These are phyloP conservation scores for Zygogramma bicolorata DNA, from an alignment of 2,888 invertebrate species.

Conservation along the genomic window DNA sequence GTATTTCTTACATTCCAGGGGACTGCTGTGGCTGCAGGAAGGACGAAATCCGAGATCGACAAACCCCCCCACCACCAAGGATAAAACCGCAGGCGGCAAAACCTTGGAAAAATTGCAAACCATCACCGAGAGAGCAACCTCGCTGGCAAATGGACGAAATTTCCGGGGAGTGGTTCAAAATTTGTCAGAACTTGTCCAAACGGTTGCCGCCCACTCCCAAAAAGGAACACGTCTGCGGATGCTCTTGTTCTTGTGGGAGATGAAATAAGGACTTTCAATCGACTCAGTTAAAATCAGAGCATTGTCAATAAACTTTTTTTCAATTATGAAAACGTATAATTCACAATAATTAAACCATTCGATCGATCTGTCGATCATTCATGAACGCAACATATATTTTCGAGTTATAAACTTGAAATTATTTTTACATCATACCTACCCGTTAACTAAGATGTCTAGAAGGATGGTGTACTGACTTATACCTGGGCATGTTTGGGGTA, in stretches of 20 bases:
- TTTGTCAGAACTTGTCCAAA: conserved; percentile 27
- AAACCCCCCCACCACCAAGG: not conserved
- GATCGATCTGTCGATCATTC: too few species aligned
- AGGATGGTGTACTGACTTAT: too few species aligned
- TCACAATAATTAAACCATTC: too few species aligned
- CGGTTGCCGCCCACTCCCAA: not conserved
- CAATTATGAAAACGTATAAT: too few species aligned
- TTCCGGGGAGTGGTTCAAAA: conserved; percentile 58
- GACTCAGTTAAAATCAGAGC: not conserved
- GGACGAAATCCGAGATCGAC: not conserved
- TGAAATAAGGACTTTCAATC: not conserved
- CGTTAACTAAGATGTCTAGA: too few species aligned
- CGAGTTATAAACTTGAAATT: too few species aligned
- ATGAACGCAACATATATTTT: too few species aligned
- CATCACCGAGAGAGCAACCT: conserved; percentile 17
- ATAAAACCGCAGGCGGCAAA: not conserved
- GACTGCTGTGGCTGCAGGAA: conserved; percentile 13
- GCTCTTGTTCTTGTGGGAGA: conserved; percentile 25
- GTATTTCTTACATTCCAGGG: conserved; percentile 1
- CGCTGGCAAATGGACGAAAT: conserved; percentile 56
- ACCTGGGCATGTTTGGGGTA: too few species aligned
- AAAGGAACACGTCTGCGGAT: conserved; percentile 21
- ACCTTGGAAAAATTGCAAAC: not conserved
- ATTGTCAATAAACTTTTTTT: not conserved
- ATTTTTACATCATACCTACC: too few species aligned